phyloP scores from a whole-genome alignment of 2,113 vertebrate species.

The Suricata suricatta region DNA sequence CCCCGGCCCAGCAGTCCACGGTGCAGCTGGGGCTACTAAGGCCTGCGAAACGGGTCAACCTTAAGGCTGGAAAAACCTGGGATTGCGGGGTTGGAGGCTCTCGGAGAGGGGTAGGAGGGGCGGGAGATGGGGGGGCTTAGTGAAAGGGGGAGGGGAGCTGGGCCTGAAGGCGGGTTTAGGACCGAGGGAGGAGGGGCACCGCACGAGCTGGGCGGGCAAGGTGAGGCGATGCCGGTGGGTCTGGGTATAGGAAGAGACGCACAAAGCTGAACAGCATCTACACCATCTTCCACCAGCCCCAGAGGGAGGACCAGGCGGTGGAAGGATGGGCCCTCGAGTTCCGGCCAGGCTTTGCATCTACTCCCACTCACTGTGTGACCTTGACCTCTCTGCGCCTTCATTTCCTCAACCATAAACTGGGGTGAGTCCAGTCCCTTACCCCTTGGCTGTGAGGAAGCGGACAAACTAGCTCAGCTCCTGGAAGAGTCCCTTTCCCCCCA shows the following conservation, averaged over 20 bases:
- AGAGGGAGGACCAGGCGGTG: neutral
- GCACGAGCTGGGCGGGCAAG: neutral
- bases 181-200: neutral
- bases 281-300: neutral
- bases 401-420: neutral
- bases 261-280: neutral
- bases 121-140: neutral
- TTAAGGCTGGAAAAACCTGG: neutral
- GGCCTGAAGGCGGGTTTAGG: neutral
- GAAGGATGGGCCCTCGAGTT: neutral
- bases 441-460: neutral
- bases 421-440: neutral
- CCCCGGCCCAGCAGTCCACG: neutral
- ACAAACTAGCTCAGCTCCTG: neutral
- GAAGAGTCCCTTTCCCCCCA: accelerated
- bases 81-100: neutral
- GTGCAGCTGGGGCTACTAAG: neutral
- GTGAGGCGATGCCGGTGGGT: neutral
- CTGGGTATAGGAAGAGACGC: neutral
- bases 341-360: neutral
- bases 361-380: neutral
- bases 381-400: neutral
- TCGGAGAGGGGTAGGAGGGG: neutral
- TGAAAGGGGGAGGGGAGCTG: neutral
- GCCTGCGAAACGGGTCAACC: neutral